phyloP scores from a whole-genome alignment of 2,113 vertebrate species.

The Columba livia region DNA sequence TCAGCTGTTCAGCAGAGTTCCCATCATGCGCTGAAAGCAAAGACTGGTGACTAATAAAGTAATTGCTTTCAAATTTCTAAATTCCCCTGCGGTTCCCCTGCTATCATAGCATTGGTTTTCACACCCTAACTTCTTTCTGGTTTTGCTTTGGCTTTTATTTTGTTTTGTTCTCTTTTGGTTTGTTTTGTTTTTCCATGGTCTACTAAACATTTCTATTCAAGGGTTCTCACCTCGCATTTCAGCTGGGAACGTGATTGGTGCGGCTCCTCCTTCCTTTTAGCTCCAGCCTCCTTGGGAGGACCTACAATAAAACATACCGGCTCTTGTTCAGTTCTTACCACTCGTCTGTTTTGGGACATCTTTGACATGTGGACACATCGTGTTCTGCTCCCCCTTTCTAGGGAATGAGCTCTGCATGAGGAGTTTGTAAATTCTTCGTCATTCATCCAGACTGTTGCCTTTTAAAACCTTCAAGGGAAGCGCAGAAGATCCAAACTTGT shows the following conservation, averaged over 20 bases:
- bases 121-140: background rate
- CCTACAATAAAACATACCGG: background rate
- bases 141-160: background rate
- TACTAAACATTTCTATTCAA: background rate
- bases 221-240: background rate
- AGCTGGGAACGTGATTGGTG: background rate
- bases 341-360: background rate
- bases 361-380: background rate
- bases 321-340: background rate
- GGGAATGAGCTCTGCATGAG: background rate
- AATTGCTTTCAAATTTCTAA: background rate
- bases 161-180: background rate
- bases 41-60: background rate
- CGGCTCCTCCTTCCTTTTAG: constrained; percentile 11
- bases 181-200: background rate
- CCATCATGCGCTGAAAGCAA: background rate
- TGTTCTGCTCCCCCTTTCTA: background rate
- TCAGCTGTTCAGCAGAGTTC: background rate
- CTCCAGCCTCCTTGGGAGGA: background rate
- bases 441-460: background rate
- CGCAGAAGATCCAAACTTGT: background rate
- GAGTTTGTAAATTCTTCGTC: background rate
- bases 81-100: background rate
- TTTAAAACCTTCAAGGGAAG: background rate
- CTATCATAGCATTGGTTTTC: background rate